phyloP scores from a whole-genome alignment of 2,113 vertebrate species.

The Actenoides lindsayi region DNA sequence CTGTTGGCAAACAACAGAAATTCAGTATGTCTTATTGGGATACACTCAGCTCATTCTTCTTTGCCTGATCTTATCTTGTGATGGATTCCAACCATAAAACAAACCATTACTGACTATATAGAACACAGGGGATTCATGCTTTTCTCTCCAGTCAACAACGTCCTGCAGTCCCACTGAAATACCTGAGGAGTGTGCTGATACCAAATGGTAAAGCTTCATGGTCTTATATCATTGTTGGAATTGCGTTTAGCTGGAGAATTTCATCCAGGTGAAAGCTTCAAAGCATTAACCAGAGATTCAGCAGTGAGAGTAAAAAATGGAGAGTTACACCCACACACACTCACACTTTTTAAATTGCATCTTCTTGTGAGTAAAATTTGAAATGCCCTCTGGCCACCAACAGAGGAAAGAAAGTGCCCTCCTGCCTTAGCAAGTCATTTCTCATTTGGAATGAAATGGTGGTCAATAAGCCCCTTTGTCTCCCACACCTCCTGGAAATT shows the following conservation, averaged over 20 bases:
- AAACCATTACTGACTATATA: not conserved
- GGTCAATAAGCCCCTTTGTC: not conserved
- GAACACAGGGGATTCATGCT: not conserved
- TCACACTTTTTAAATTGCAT: not conserved
- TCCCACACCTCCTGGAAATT: not conserved
- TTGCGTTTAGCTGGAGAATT: not conserved
- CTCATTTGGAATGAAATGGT: not conserved
- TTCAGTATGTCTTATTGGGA: not conserved
- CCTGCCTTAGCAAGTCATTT: not conserved
- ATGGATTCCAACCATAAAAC: not conserved
- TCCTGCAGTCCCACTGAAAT: not conserved
- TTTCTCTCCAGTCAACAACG: not conserved
- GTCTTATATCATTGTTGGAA: not conserved
- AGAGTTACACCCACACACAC: not conserved
- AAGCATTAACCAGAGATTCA: not conserved
- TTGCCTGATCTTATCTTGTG: not conserved
- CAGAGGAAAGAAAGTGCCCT: not conserved
- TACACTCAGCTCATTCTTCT: not conserved
- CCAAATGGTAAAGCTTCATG: not conserved
- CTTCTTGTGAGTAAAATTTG: not conserved
- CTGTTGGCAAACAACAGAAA: not conserved
- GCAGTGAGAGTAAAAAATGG: not conserved
- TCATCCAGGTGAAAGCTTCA: not conserved
- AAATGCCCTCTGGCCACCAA: not conserved
- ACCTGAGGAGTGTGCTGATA: not conserved